Evolutionary conservation across 92 coral and sea anemone genomes (phyloP).

Genomic region (Phenganax stokvisi): DNA sequence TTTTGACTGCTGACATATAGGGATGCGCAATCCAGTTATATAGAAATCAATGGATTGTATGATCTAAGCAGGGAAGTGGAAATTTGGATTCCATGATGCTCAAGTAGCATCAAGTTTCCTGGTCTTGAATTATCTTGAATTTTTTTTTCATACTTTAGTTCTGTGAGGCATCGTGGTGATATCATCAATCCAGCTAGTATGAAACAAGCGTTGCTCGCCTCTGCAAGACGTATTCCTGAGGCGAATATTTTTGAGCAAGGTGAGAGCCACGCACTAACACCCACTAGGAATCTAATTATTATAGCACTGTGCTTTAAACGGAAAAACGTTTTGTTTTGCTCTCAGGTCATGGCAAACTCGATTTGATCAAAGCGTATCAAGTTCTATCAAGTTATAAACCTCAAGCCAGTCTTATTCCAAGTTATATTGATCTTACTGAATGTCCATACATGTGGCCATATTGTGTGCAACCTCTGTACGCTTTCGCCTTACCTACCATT

Average conservation of each 20-base stretch:
- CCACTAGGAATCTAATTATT: too few species aligned
- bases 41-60: too few species aligned
- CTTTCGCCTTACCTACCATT: constrained; percentile 70
- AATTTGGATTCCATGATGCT: too few species aligned
- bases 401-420: constrained; percentile 92
- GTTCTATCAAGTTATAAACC: constrained; percentile 95
- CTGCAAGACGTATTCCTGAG: constrained; percentile 88
- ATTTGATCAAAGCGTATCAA: constrained; percentile 94
- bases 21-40: too few species aligned
- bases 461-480: constrained; percentile 90
- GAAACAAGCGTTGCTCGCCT: constrained; percentile 91
- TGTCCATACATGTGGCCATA: constrained; percentile 99
- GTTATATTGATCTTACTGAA: constrained; percentile 87
- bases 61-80: too few species aligned
- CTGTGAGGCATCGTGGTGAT: constrained; percentile 86
- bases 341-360: constrained; percentile 95
- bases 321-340: neutral
- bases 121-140: neutral
- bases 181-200: constrained; percentile 92
- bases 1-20: too few species aligned
- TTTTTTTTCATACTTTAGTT: constrained; percentile 46
- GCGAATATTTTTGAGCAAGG: constrained; percentile 98
- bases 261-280: neutral
- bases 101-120: too few species aligned
- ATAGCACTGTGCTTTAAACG: too few species aligned